These are phyloP conservation scores for Charina bottae DNA, from an alignment of 2,113 vertebrate genomes.

Conservation along the genomic window DNA sequence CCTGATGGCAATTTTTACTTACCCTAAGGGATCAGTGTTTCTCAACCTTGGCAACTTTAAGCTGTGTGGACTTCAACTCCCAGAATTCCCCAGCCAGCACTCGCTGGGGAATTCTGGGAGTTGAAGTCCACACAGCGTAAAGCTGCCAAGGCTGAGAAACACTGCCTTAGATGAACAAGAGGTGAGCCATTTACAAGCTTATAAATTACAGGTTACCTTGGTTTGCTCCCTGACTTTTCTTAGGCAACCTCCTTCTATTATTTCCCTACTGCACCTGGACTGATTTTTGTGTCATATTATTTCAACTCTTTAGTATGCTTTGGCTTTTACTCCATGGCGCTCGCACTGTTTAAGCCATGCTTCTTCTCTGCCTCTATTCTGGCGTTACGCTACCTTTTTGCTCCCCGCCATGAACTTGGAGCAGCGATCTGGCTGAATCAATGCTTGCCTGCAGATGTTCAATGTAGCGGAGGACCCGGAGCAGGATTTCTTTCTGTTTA, in stretches of 20 bases:
- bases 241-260: background rate
- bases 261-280: background rate
- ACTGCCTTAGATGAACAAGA: background rate
- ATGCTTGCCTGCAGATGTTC: constrained; percentile 61
- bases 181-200: too few relatives aligned
- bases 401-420: constrained; percentile 8
- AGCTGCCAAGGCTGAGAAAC: too few relatives aligned
- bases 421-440: constrained; percentile 42
- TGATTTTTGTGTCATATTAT: background rate
- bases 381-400: background rate
- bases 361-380: background rate
- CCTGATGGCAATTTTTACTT: background rate
- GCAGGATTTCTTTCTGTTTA: constrained; percentile 66
- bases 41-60: too few relatives aligned
- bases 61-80: too few relatives aligned
- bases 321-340: background rate
- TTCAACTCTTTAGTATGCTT: background rate
- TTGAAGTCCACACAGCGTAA: too few relatives aligned
- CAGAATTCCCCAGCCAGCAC: too few relatives aligned
- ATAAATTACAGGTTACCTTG: background rate
- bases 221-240: background rate
- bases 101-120: too few relatives aligned
- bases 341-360: background rate
- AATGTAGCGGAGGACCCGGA: constrained; percentile 62
- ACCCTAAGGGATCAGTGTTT: too few relatives aligned